A percentile compares a stretch with the other conserved stretches of the same genome.
phyloP scores from a whole-genome alignment of 2,113 vertebrate genomes.

The Coracopsis vasa region DNA sequence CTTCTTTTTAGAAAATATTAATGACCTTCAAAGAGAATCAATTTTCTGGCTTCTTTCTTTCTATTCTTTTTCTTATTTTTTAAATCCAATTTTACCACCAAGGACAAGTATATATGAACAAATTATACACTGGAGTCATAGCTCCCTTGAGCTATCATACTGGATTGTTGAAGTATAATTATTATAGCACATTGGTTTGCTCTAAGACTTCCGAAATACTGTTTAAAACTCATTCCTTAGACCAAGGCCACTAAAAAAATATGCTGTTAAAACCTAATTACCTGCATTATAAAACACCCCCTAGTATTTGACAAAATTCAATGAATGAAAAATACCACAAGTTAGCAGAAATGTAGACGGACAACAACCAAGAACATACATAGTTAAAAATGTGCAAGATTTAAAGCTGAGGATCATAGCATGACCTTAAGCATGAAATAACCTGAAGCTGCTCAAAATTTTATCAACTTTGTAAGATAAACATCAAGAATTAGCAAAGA shows the following conservation, averaged over 20 bases:
- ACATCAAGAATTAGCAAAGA: neutral
- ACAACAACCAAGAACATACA: neutral
- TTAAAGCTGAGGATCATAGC: neutral
- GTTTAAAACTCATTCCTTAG: neutral
- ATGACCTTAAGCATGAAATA: neutral
- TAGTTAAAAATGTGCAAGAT: neutral
- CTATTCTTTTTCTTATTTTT: neutral
- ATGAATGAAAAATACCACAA: neutral
- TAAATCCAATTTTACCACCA: neutral
- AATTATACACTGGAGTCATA: slow-evolving; percentile 32
- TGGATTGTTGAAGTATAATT: slow-evolving; percentile 48
- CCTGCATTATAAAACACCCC: neutral
- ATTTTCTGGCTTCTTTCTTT: slow-evolving; percentile 4
- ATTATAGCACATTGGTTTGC: neutral
- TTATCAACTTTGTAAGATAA: neutral
- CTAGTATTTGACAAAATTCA: neutral
- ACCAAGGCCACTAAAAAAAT: slow-evolving; percentile 4
- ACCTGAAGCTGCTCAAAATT: neutral
- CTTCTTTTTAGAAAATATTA: slow-evolving; percentile 41
- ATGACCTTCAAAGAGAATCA: slow-evolving; percentile 51
- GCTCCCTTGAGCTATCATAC: slow-evolving; percentile 32
- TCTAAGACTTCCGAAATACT: neutral
- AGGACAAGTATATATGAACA: slow-evolving; percentile 48
- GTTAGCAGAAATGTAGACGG: neutral
- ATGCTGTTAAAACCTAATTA: neutral